Conservation (phyloP, 2,113 vertebrate genomes). For the Orthonyx spaldingii region DNA sequence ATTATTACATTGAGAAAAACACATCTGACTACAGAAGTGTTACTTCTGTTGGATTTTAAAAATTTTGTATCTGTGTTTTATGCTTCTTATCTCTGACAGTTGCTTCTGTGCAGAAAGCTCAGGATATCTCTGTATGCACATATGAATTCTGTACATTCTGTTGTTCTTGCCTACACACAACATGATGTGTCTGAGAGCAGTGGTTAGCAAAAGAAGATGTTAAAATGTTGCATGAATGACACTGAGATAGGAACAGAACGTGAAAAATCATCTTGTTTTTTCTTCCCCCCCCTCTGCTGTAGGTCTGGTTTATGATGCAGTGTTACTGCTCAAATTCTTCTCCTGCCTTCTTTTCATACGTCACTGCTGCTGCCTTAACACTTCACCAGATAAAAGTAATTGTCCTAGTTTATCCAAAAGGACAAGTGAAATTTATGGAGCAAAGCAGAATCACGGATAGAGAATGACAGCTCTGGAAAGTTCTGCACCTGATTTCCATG, state of each 20-base stretch:
- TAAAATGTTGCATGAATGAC: background rate
- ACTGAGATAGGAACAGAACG: background rate
- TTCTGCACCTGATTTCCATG: background rate
- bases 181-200: background rate
- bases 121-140: rapidly evolving
- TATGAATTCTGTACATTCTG: background rate
- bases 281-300: background rate
- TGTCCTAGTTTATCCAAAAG: background rate
- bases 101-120: background rate
- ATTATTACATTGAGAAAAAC: background rate
- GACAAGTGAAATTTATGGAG: background rate
- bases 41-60: background rate
- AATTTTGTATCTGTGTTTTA: background rate
- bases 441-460: background rate
- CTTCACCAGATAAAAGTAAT: background rate
- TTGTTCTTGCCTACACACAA: background rate
- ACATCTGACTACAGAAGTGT: background rate
- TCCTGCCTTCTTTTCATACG: background rate
- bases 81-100: rapidly evolving
- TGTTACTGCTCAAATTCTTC: background rate
- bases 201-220: background rate
- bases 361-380: background rate
- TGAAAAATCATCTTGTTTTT: background rate
- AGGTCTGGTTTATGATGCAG: background rate
- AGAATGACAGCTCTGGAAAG: background rate